Evolutionary conservation across 2,797 vertebrate genomes (phyloP).

Genomic region (Argentina silus): DNA sequence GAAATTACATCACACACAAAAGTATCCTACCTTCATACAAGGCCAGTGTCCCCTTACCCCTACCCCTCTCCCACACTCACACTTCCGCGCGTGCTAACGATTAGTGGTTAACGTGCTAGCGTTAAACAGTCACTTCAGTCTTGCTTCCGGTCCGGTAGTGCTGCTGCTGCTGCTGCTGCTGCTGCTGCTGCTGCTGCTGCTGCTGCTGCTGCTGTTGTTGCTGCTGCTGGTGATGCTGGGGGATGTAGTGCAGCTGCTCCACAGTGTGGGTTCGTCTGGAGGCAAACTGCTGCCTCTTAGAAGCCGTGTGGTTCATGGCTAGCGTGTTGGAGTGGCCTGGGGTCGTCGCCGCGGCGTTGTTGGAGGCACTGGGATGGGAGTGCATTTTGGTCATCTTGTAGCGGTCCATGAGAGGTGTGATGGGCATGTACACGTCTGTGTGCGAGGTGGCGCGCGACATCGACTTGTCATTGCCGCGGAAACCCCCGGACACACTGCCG

Average conservation of each 20-base stretch:
- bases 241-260: slow-evolving; percentile 96
- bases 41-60: slow-evolving; percentile 36
- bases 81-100: neutral
- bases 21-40: slow-evolving; percentile 46
- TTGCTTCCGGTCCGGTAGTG: slow-evolving; percentile 98
- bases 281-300: slow-evolving; percentile 97
- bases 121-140: slow-evolving; percentile 98
- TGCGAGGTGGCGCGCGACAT: slow-evolving; percentile 95
- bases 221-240: slow-evolving; percentile 86
- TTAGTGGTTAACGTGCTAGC: neutral
- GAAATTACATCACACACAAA: slow-evolving; percentile 30
- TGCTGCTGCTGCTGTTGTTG: too few relatives aligned
- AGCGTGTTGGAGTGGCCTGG: slow-evolving; percentile 84
- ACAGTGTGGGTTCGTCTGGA: slow-evolving; percentile 96
- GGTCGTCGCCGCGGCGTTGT: slow-evolving; percentile 74
- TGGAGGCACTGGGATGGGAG: slow-evolving; percentile 98
- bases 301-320: slow-evolving; percentile 89
- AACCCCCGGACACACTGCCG: slow-evolving; percentile 68
- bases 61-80: neutral
- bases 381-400: slow-evolving; percentile 99
- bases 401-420: slow-evolving; percentile 95
- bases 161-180: slow-evolving; percentile 81
- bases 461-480: slow-evolving; percentile 75
- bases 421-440: slow-evolving; percentile 95
- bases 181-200: slow-evolving; percentile 82